Evolutionary conservation across 2,113 vertebrate species (phyloP).

Genomic region (Tragulus kanchil): DNA sequence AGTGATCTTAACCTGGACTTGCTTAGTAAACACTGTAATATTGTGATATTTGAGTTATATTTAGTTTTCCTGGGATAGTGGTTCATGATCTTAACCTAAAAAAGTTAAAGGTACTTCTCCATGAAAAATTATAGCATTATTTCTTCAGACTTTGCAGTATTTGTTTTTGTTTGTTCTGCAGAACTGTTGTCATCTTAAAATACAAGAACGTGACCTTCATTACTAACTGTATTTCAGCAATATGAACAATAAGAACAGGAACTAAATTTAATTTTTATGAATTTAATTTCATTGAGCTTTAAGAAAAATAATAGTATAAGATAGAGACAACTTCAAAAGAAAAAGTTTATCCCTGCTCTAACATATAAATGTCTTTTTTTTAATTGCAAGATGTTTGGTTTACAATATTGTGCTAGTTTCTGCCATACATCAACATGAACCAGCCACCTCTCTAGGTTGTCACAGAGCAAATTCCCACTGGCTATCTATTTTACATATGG

Average conservation of each 20-base stretch:
- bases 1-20: background rate
- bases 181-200: constrained; percentile 10
- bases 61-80: background rate
- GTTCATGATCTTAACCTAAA: background rate
- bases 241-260: background rate
- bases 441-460: background rate
- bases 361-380: background rate
- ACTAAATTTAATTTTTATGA: constrained; percentile 22
- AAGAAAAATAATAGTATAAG: background rate
- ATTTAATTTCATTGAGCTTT: background rate
- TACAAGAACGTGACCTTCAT: background rate
- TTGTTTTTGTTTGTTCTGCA: background rate
- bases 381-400: background rate
- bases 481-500: background rate
- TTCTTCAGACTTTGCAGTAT: background rate
- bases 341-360: background rate
- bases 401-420: background rate
- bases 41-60: background rate
- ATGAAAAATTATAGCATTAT: background rate
- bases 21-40: background rate
- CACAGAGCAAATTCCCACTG: background rate
- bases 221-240: background rate
- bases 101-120: background rate
- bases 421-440: background rate
- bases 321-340: background rate